phyloP scores from a whole-genome alignment of 35 echinoderm and acorn worm species.

The Ptychodera flava region DNA sequence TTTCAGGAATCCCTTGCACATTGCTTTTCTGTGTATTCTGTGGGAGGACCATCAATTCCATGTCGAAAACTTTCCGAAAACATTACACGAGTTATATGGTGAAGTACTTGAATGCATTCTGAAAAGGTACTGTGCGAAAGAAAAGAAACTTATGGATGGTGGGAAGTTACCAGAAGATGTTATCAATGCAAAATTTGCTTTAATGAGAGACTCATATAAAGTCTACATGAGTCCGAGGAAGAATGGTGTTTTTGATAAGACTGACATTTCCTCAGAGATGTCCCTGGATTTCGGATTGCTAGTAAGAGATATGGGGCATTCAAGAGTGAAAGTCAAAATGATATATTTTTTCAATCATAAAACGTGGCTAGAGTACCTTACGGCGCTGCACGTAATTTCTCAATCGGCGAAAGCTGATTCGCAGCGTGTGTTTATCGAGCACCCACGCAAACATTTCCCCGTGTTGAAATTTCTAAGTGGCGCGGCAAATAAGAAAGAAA shows the following conservation, averaged over 20 bases:
- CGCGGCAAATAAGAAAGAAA: not conserved
- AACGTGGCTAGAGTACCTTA: not conserved
- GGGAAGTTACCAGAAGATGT: not conserved
- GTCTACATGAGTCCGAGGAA: not conserved
- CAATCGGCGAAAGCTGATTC: not conserved
- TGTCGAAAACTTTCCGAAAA: not conserved
- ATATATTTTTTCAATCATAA: not conserved
- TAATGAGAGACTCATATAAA: not conserved
- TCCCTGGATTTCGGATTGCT: not conserved
- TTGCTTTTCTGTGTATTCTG: not conserved
- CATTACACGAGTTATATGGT: not conserved
- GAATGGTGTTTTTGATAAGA: not conserved
- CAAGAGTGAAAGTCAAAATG: not conserved
- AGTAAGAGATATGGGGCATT: not conserved
- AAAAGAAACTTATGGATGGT: not conserved
- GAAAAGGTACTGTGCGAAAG: not conserved
- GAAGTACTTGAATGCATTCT: not conserved
- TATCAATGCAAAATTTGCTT: not conserved
- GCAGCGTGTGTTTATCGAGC: not conserved
- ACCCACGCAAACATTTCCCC: not conserved
- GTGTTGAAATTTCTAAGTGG: not conserved
- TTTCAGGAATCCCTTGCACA: not conserved
- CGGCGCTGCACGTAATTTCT: not conserved
- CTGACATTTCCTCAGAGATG: not conserved
- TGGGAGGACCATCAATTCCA: not conserved